Evolutionary conservation across 2,113 vertebrate species (phyloP).

Genomic region (Mus spicilegus): DNA sequence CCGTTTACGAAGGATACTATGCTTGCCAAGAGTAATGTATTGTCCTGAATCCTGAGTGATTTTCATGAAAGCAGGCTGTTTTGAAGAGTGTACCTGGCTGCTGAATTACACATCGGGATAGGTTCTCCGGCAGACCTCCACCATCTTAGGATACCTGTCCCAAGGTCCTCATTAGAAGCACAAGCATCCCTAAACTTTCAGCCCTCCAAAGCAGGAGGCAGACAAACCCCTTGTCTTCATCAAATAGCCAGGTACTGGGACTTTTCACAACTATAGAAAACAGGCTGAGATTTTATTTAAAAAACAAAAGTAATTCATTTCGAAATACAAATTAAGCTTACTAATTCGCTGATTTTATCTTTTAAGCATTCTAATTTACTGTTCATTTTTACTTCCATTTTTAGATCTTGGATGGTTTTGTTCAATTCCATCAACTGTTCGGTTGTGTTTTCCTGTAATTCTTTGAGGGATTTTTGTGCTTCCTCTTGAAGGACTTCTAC

Average conservation of each 20-base stretch:
- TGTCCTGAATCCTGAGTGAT: not conserved
- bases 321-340: not conserved
- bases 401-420: no score
- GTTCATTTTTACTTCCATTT: not conserved
- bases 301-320: not conserved
- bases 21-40: not conserved
- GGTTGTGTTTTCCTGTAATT: no score
- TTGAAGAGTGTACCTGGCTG: rapidly evolving
- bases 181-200: not conserved
- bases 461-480: no score
- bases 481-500: no score
- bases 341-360: not conserved
- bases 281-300: not conserved
- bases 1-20: no score
- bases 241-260: not conserved
- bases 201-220: not conserved
- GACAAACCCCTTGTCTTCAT: not conserved
- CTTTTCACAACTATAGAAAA: not conserved
- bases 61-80: not conserved
- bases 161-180: not conserved
- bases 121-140: not conserved
- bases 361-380: not conserved
- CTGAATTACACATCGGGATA: not conserved
- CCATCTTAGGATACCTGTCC: no score
- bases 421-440: no score